Base-by-base conservation (phyloP, 2,113 vertebrate genomes). In the Eurystomus gularis region DNA sequence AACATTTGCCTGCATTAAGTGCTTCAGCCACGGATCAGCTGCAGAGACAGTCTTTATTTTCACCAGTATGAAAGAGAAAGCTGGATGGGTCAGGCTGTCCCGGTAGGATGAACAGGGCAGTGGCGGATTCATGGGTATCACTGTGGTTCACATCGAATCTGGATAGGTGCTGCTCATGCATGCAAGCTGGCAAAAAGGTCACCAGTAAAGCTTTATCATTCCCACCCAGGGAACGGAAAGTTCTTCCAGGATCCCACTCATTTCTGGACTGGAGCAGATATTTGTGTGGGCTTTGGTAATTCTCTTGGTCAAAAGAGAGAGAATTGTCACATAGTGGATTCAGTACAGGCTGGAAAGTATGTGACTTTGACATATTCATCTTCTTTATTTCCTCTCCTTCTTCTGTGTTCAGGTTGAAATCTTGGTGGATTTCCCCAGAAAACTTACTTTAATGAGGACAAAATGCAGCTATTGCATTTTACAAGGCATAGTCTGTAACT, bases 91-190 rank as follows among this genome's bases (percentile, higher is more conserved):
- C 73, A 12, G 46, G 23, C 46, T 94, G 60, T 51, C 21, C 69
- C 8, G 3, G 76, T 21, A 51, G 51, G 51, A 25, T 42, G 31
- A 55, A 7, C 10, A 7, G n/a, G 29, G 11, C 58, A 9, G 2
- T 6, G 28, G n/a, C 28, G n/a, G 37, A 64, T 68, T 52, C 79
- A 19, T 21, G 42, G 26, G 13, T 31, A 19, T 16, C 52, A 1
- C 37, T 37, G 31, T 10, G 5, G 0, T 28, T 85, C 40, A 23
- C 28, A 52, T 61, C 1, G 1, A 57, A 31, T 11, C 46, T 14
- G n/a, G 10, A 37, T 28, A 0, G 0, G 46, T 5, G 6, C 46
- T 57, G 31, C 60, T 87, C 9, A 0, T 62, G 57, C 17, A 60
- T 81, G 60, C 21, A 62, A 86, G n/a, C n/a, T 93, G 85, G 82